These are phyloP conservation scores for Lymantria dispar DNA, from an alignment of 2,888 invertebrate genomes.

Conservation along the genomic window DNA sequence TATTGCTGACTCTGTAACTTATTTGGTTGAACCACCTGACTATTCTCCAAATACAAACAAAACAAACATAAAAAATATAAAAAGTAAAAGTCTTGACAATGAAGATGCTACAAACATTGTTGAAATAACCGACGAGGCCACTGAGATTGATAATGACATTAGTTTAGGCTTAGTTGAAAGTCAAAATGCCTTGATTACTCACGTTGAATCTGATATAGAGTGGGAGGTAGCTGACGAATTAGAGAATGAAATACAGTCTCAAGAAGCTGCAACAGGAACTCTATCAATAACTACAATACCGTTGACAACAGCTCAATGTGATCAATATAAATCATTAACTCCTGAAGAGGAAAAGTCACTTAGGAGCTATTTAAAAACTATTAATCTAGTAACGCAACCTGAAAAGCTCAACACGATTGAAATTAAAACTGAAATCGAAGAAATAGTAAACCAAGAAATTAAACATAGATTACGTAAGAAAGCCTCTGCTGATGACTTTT, in stretches of 20 bases:
- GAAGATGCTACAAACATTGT: conserved; percentile 70
- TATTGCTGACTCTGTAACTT: conserved; percentile 30
- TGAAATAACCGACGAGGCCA: conserved; percentile 61
- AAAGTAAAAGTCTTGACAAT: conserved; percentile 77
- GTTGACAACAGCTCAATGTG: conserved; percentile 64
- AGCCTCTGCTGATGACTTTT: conserved; percentile 63
- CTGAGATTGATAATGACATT: conserved; percentile 43
- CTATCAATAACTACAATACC: conserved; percentile 68
- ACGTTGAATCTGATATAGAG: conserved; percentile 85
- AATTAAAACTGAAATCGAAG: conserved; percentile 72
- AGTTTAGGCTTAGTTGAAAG: conserved; percentile 63
- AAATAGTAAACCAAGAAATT: conserved; percentile 70
- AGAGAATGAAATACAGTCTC: conserved; percentile 39
- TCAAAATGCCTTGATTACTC: conserved; percentile 82
- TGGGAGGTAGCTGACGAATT: conserved; percentile 80
- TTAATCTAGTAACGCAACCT: conserved; percentile 79
- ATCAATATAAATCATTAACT: conserved; percentile 68
- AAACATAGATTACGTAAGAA: conserved; percentile 67
- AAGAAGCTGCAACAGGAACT: conserved; percentile 56
- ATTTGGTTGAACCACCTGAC: conserved; percentile 73
- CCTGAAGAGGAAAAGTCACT: conserved; percentile 82
- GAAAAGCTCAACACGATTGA: conserved; percentile 58
- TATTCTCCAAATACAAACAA: conserved; percentile 52
- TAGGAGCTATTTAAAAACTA: conserved; percentile 79
- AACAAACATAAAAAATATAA: conserved; percentile 55